Base-by-base conservation (phyloP, 2,113 vertebrate genomes). In the Phylloscopus trochilus region DNA sequence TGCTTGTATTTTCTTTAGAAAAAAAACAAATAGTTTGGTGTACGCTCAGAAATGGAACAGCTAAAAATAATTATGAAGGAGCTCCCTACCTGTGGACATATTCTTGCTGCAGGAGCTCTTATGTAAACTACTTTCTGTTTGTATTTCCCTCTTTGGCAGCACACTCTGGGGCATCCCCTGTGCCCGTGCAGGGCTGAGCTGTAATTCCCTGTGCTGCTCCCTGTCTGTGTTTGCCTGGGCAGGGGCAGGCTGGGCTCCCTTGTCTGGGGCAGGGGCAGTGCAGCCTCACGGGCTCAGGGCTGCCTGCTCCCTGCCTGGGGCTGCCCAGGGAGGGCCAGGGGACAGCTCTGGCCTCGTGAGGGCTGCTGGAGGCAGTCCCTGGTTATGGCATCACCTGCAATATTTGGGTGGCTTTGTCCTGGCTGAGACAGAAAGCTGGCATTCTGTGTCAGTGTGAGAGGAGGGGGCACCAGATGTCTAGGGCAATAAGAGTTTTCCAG, bases 361-460 rank as follows among this genome's bases (percentile, higher is more conserved):
- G 9, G 41, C n/a, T 41, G 33, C 2, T 41, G 20, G 12, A 24
- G 30, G 15, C 31, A 37, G 15, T 7, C 18, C 28, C 11, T 43
- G 11, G 8, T 8, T 24, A 8, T 4, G 17, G 20, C 43, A 33
- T 2, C 1, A 47, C 16, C 26, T 39, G 7, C 0, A 2, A 3
- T 10, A 44, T 0, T 0, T 15, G 24, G 35, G 35, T 47, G 28
- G 7, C 17, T 5, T 4, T 77, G 66, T 41, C 44, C 28, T 2
- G 1, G 6, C 4, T 39, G 31, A 49, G 31, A 18, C 6, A 83
- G n/a, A 63, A 41, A 62, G 21, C 7, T 83, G 73, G 3, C 8
- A 0, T 7, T 51, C 53, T 74, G 26, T 16, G 30, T 7, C 49
- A 26, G 6, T 15, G 16, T 26, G 11, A 9, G 21, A 66, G 55